Evolutionary conservation across 2,888 invertebrate genomes (phyloP), one percentile per base, ranked within the genome.

Genomic region (Hermaeophaga mercurialis): DNA sequence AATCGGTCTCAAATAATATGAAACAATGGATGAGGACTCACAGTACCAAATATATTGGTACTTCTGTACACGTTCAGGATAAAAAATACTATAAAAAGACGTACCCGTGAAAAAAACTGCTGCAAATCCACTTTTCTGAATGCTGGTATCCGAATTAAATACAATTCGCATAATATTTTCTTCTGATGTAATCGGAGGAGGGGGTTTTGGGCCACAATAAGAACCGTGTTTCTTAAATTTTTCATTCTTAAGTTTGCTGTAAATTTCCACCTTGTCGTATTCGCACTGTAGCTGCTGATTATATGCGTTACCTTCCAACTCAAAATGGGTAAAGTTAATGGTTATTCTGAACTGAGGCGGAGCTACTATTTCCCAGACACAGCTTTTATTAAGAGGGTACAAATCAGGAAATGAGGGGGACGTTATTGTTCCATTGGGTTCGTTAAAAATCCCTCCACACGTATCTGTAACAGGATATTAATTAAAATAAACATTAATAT

Each of bases 281-380:
- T 97, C 96, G 78, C 98, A 99, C 76, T 96, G 96, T 80, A 93
- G 88, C 63, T 88, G 89, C 64, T 85, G 85, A 62, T 85, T 84
- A 74, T 94, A 91, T 75, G 94, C 93, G 73, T 94, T 94, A 12
- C 98, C 98, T 80, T 99, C 98, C 64, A 99, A 80, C 74, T 98
- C 96, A 71, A 98, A 98, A 75, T 97, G 96, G 0, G 96, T 96
- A 76, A 98, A 98, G 80, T 97, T 97, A 36, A 99, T 82, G 0
- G 96, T 96, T 66, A 99, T 97, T 64, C 93, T 84, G 75, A 95
- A 94, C 66, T 94, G 93, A 0, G 91, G 90, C 0, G 90, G 91
- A 0, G 97, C 96, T 47, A 94, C 87, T 54, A 99, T 96, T 81
- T 98, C 96, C 99, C 99, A 99, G 4, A 96, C 86, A 77, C 99